Base-by-base conservation (phyloP, 2,888 invertebrate species). In the Andrena marginata region DNA sequence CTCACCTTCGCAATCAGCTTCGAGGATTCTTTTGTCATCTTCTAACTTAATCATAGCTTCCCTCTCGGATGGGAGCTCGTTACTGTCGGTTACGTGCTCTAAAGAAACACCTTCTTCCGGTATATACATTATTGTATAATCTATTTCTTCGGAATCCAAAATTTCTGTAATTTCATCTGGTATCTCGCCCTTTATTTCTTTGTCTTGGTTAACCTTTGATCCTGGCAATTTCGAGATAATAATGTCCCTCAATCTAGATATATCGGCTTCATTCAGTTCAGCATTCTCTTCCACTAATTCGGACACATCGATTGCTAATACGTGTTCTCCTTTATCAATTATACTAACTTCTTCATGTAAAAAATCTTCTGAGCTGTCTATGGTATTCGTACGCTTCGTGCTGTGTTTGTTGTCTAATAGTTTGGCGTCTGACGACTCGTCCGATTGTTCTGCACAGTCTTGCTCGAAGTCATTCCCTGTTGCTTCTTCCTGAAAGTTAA, bases 121-220 rank as follows among this genome's bases (percentile, higher is more conserved):
- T 77, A 91, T 81, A 26, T 91, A 92, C 74, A 92, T 82, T 65
- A 92, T 87, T 5, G 91, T 84, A 29, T 90, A 91, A 33, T 87
- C 84, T 48, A 88, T 70, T 10, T 85, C 71, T 2, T 88, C 74
- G 0, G 85, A 78, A 7, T 87, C 56, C 0, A 89, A 72, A n/a
- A 90, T 87, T 23, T 88, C 81, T 2, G 83, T 82, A 16, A 87
- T 81, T 31, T 87, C 85, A 7, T 85, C 84, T 0, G 86, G 71
- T 35, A 86, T 84, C 6, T 86, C 87, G 2, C 29, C 69, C 20
- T 87, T 91, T 6, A 79, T n/a, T 3, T 26, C 51, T 23, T 79
- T 84, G 0, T 83, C 67, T 8, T 54, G 60, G 4, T 62, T 31
- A 10, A 56, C 13, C 2, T 77, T 70, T 3, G 33, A 0, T 1